Percentiles rank a stretch among this genome's conserved stretches.
Evolutionary conservation across 2,888 invertebrate species (phyloP).

Genomic region (Anorthoa munda): DNA sequence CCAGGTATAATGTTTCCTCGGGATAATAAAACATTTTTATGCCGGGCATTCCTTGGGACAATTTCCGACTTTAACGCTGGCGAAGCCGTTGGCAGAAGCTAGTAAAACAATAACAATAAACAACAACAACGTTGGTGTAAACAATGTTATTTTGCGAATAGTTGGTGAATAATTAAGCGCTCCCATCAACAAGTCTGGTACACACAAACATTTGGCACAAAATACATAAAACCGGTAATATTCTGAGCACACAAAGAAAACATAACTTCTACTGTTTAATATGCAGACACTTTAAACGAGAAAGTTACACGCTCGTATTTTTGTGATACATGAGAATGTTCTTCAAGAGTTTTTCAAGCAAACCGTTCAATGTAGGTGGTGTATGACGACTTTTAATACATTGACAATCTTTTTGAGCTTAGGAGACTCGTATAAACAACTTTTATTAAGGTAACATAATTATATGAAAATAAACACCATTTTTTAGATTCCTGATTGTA

Average conservation of each 20-base stretch:
- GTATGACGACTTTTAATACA: background rate
- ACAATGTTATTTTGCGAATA: conserved; percentile 30
- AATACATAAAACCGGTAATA: conserved; percentile 29
- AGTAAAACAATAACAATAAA: conserved; percentile 11
- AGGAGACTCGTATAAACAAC: too few species aligned
- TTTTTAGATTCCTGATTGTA: too few species aligned
- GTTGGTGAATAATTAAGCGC: conserved; percentile 34
- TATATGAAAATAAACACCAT: too few species aligned
- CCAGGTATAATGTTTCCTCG: too few species aligned
- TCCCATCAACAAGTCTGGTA: conserved; percentile 17
- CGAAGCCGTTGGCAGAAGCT: background rate
- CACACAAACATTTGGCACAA: conserved; percentile 32
- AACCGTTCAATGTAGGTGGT: conserved; percentile 33
- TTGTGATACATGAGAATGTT: conserved; percentile 31
- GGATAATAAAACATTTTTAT: too few species aligned
- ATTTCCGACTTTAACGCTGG: too few species aligned
- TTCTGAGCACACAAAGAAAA: conserved; percentile 39
- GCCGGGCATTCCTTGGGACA: too few species aligned
- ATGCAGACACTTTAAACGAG: conserved; percentile 35
- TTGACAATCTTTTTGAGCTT: background rate
- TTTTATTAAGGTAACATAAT: too few species aligned
- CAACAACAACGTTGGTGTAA: background rate
- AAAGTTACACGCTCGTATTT: conserved; percentile 26
- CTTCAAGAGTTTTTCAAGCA: conserved; percentile 20
- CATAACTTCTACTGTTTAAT: conserved; percentile 37